Evolutionary conservation across 1,140 invertebrate species (phyloP).

Genomic region (Phocides pigmalion): DNA sequence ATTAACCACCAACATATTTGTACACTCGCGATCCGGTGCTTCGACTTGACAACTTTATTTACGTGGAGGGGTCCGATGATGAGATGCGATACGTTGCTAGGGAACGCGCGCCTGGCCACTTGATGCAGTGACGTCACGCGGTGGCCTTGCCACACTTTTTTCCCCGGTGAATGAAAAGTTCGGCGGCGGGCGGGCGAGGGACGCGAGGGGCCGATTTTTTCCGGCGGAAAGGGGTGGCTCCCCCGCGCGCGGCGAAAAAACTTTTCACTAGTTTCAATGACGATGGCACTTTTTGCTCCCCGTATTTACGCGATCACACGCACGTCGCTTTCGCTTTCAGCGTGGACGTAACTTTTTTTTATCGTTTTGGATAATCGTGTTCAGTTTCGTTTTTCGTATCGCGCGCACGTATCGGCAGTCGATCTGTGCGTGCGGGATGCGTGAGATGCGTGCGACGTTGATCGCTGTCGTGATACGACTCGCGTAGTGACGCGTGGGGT

Average conservation of each 20-base stretch:
- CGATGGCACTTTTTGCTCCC: conserved; percentile 74
- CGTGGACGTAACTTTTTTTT: conserved; percentile 46
- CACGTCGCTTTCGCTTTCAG: conserved; percentile 71
- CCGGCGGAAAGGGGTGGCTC: conserved; percentile 72
- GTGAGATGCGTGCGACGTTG: conserved; percentile 63
- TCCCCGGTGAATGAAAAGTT: conserved; percentile 86
- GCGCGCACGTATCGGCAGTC: conserved; percentile 14
- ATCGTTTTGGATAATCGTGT: conserved; percentile 43
- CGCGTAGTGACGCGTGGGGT: conserved; percentile 57
- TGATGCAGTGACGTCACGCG: conserved; percentile 85
- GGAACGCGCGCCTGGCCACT: conserved; percentile 81
- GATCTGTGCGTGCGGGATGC: conserved; percentile 38
- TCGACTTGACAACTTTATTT: conserved; percentile 21
- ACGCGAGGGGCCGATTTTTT: conserved; percentile 80
- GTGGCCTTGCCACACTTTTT: conserved; percentile 85
- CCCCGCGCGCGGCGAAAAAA: conserved; percentile 76
- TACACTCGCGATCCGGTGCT: conserved; percentile 35
- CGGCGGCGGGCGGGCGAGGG: conserved; percentile 70
- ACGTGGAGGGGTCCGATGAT: conserved; percentile 43
- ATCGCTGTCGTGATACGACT: conserved; percentile 61
- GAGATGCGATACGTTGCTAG: conserved; percentile 81
- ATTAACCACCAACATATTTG: conserved; percentile 48
- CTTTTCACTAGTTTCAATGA: conserved; percentile 82
- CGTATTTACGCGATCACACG: conserved; percentile 74
- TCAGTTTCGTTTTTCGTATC: conserved; percentile 43